These are phyloP conservation scores for Sphinx pinastri DNA, from an alignment of 2,888 invertebrate species.

Conservation along the genomic window DNA sequence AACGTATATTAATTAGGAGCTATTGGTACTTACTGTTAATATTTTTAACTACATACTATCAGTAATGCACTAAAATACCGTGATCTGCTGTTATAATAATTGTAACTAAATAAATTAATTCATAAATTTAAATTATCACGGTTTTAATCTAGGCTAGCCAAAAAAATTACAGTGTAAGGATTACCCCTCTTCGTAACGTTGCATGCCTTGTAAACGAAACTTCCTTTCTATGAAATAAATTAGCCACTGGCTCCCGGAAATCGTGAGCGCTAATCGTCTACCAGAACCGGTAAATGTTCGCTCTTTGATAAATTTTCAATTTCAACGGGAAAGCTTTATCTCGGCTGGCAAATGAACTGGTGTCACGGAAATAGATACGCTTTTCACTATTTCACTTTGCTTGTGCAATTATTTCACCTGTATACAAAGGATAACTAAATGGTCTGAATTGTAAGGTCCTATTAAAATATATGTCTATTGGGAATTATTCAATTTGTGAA, in stretches of 20 bases:
- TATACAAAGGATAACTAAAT: background rate
- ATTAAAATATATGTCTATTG: background rate
- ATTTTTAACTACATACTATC: no score
- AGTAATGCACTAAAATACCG: no score
- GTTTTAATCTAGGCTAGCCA: no score
- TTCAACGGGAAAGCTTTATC: constrained; percentile 10
- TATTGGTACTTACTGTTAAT: no score
- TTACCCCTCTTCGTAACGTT: background rate
- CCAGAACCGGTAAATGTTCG: constrained; percentile 8
- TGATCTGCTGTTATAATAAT: no score
- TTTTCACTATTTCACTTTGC: background rate
- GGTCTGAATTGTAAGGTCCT: background rate
- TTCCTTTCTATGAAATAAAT: background rate
- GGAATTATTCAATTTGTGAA: background rate
- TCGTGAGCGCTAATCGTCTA: constrained; percentile 7
- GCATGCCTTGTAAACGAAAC: background rate
- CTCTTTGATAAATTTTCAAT: constrained; percentile 27
- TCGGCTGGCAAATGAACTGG: constrained; percentile 4
- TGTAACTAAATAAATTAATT: no score
- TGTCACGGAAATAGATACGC: background rate
- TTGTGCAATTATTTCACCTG: background rate
- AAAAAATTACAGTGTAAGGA: no score
- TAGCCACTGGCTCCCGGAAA: background rate
- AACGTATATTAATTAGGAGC: no score
- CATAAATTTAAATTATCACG: no score